Base-by-base conservation (phyloP, 1,140 invertebrate genomes). In the Drosophila azteca region DNA sequence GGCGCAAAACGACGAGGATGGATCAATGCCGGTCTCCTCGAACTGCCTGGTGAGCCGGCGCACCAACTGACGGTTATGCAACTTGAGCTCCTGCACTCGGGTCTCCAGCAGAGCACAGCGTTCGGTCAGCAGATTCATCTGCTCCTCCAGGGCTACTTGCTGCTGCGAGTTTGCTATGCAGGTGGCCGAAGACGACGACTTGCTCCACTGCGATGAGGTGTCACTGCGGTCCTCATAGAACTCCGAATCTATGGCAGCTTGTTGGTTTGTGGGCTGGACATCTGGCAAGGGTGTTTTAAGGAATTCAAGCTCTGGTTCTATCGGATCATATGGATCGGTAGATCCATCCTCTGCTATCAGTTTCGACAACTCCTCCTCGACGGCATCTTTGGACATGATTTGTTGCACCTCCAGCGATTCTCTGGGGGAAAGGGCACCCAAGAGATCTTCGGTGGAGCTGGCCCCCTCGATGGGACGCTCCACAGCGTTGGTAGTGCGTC, bases 141-240 rank as follows among this genome's bases (percentile, higher is more conserved):
- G 75, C 43, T 91, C 77, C 22, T 82, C 80, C 54, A 91, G 15
- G 1, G 55, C 67, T 1, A 70, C 7, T 29, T 77, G 69, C 55
- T 90, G 68, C 7, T 78, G 69, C 6, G 6, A 51, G 20, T 55
- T 62, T 5, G 52, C 39, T 3, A 35, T 31, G 7, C 65, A 69
- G 52, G 85, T 90, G 0, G 79, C 79, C 2, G 81, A 90, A 2
- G 84, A 88, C 0, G 90, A 91, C 2, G 85, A 90, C 53, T 91
- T 91, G 44, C 90, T 91, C 76, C 83, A 91, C n/a, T 91, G 85
- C 3, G 90, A 91, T 0, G 90, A 91, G 0, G 85, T 90, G 29
- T 91, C 90, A 51, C 90, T 91, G 53, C 76, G 83, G 39, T 87
- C 85, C 35, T 90, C 90, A 53, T 63, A 26, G 24, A 26, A 83